Percentiles rank a stretch among this genome's conserved stretches.
phyloP scores from a whole-genome alignment of 2,888 invertebrate species.

The Mythimna loreyi region DNA sequence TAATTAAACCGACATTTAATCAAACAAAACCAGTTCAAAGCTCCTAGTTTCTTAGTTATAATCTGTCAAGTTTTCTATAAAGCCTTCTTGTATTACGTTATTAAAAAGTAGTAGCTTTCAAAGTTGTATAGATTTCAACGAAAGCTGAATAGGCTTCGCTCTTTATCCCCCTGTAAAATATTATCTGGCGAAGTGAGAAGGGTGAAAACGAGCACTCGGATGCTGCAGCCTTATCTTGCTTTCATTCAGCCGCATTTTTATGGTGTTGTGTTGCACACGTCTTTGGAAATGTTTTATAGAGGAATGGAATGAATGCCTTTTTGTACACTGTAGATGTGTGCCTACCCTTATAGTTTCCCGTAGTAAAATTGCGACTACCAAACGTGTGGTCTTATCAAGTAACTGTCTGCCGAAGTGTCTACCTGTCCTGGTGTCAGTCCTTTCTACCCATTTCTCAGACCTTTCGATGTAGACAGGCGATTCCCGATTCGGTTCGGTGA shows the following conservation, averaged over 20 bases:
- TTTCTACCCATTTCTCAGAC: conserved; percentile 24
- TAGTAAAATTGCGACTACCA: conserved; percentile 23
- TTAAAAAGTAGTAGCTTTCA: conserved; percentile 16
- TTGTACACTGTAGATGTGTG: conserved; percentile 22
- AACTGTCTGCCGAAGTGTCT: conserved; percentile 33
- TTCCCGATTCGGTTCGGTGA: conserved; percentile 20
- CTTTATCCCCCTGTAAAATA: conserved; percentile 32
- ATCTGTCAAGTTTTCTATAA: neutral
- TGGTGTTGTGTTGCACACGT: conserved; percentile 18
- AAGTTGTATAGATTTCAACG: conserved; percentile 31
- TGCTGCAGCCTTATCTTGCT: conserved; percentile 42
- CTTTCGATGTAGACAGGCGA: conserved; percentile 20
- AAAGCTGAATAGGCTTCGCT: conserved; percentile 32
- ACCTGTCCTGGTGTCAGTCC: conserved; percentile 20
- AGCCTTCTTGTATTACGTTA: conserved; percentile 23
- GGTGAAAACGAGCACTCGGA: conserved; percentile 29
- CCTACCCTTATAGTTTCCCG: conserved; percentile 14
- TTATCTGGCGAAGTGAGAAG: conserved; percentile 24
- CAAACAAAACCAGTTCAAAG: neutral
- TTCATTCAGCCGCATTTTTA: conserved; percentile 30
- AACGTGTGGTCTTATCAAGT: conserved; percentile 30
- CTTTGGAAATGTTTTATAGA: conserved; percentile 16
- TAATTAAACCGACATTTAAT: conserved; percentile 5
- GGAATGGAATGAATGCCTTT: conserved; percentile 10
- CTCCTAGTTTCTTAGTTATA: conserved; percentile 8